Percentiles rank a stretch among this genome's conserved stretches.
phyloP scores from a whole-genome alignment of 2,888 invertebrate species.

The Nemurella pictetii region DNA sequence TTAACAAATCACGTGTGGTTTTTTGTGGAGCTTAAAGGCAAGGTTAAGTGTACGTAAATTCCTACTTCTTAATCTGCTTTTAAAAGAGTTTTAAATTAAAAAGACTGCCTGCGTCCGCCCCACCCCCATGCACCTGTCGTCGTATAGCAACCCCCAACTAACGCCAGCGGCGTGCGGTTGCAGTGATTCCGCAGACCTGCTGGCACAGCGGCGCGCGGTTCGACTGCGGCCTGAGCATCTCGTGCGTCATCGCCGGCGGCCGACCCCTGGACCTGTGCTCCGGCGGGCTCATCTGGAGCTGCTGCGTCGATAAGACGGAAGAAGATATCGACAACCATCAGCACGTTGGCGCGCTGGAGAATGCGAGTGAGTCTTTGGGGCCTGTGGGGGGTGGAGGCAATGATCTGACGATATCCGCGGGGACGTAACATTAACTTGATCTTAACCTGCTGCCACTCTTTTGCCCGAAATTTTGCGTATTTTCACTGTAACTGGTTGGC shows the following conservation, averaged over 20 bases:
- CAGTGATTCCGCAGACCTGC: slow-evolving; percentile 54
- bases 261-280: slow-evolving; percentile 88
- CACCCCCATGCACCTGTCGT: too few species aligned
- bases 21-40: too few species aligned
- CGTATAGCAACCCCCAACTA: too few species aligned
- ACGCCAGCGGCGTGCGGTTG: slow-evolving; percentile 21
- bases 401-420: background rate
- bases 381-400: slow-evolving; percentile 34
- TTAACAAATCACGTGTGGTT: too few species aligned
- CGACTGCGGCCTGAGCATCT: slow-evolving; percentile 87
- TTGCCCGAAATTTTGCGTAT: too few species aligned
- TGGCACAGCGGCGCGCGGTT: slow-evolving; percentile 84
- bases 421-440: too few species aligned
- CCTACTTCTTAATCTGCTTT: too few species aligned
- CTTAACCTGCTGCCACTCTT: too few species aligned
- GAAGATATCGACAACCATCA: slow-evolving; percentile 38
- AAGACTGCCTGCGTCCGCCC: too few species aligned
- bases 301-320: slow-evolving; percentile 76
- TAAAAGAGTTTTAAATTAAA: too few species aligned
- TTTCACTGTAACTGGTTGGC: too few species aligned
- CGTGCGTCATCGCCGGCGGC: slow-evolving; percentile 86
- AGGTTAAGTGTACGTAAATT: too few species aligned
- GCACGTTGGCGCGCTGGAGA: slow-evolving; percentile 65
- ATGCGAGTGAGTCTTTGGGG: slow-evolving; percentile 94
- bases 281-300: slow-evolving; percentile 93